Percentiles rank a stretch among this genome's conserved stretches.
These are phyloP conservation scores for Cardiocondyla obscurior DNA, from an alignment of 1,140 invertebrate genomes.

Conservation along the genomic window DNA sequence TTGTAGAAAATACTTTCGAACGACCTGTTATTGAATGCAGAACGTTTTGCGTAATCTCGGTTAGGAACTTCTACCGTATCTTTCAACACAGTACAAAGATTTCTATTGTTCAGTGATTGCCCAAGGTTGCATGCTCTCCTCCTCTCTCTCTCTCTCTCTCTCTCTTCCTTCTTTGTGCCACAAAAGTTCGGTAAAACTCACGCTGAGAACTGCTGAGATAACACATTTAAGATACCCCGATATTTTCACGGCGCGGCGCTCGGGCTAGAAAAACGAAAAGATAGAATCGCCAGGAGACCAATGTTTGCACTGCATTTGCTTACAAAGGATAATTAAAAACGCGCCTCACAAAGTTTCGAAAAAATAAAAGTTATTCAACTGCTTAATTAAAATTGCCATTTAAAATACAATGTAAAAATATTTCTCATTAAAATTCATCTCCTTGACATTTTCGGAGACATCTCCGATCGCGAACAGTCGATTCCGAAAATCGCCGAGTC, in stretches of 20 bases:
- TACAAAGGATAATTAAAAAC: not conserved
- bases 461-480: not conserved
- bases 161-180: not conserved
- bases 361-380: not conserved
- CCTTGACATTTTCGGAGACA: not conserved
- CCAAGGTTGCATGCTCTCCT: slow-evolving; percentile 24
- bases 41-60: slow-evolving; percentile 28
- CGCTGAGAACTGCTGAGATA: not conserved
- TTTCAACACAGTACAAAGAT: slow-evolving; percentile 34
- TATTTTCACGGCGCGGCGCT: not conserved
- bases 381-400: not conserved
- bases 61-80: slow-evolving; percentile 29
- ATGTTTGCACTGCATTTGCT: not conserved
- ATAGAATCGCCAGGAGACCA: not conserved
- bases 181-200: slow-evolving; percentile 30
- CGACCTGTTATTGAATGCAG: slow-evolving; percentile 33
- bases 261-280: not conserved
- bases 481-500: not conserved
- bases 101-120: slow-evolving; percentile 48
- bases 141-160: not conserved
- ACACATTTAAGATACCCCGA: slow-evolving; percentile 25
- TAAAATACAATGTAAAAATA: not conserved
- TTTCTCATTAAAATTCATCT: not conserved
- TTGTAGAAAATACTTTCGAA: not conserved
- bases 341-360: not conserved